Base-by-base conservation (phyloP, 2,113 vertebrate species). In the Australoheros scitulus region DNA sequence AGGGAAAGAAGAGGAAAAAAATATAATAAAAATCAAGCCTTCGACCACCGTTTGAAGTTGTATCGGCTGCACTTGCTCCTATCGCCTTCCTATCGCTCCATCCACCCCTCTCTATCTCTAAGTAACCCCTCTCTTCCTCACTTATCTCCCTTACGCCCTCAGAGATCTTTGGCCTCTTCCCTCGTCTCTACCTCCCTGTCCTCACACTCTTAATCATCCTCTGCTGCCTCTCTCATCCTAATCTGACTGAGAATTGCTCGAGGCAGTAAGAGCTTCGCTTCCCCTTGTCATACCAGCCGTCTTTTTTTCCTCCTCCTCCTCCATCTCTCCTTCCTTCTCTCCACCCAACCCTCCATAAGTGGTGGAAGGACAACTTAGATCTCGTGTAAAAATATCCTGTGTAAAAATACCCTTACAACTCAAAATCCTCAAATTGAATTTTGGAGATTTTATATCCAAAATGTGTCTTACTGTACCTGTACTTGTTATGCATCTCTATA, bases 41-140 rank as follows among this genome's bases (percentile, higher is more conserved):
- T 76, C 63, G 29, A 65, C 79, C 80, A 72, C 36, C 76, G 83
- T 93, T 93, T 92, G 89, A 93, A 91, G 90, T 92, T 20, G 15
- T 77, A 82, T 91, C 83, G 61, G 87, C 86, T 61, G 84, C 76
- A 83, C 79, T 87, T 72, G 63, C 84, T 86, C 88, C 85, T 81
- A 82, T 92, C 59, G 13, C 85, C 65, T 17, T 56, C 76, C 61
- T 80, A 88, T 91, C 89, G 61, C 36, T 89, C 85, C 76, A 61
- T 91, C 83, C 83, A 74, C 61, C 84, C 80, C 77, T 82, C 78
- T 34, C 70, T 79, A 72, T 81, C 81, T 63, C 61, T 61, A 52
- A 20, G 47, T 82, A 82, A 64, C 80, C 70, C 78, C 61, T 41
- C 86, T 65, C 77, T 77, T 58, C 60, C 86, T 78, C 75, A 70